Conservation (phyloP, 2,888 invertebrate genomes). For the Cyclophora punctaria region DNA sequence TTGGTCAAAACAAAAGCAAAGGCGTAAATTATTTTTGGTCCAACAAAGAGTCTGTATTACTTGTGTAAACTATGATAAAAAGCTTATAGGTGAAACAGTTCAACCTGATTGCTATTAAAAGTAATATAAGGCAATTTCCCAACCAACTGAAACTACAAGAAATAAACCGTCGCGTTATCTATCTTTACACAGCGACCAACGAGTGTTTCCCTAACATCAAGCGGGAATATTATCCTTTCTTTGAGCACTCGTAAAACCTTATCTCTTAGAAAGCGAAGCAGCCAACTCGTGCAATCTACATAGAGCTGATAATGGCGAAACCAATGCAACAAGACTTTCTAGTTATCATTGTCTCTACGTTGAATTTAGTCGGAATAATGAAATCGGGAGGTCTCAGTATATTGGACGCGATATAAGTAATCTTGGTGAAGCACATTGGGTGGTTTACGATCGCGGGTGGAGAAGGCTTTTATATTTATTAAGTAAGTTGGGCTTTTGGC, state of each 20-base stretch:
- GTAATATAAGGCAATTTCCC: not conserved
- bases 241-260: slow-evolving; percentile 63
- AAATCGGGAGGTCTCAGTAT: slow-evolving; percentile 45
- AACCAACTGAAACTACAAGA: slow-evolving; percentile 6
- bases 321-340: slow-evolving; percentile 37
- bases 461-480: slow-evolving; percentile 76
- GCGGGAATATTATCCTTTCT: slow-evolving; percentile 72
- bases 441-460: slow-evolving; percentile 67
- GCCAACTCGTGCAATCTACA: slow-evolving; percentile 67
- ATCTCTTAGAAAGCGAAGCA: slow-evolving; percentile 68
- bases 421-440: slow-evolving; percentile 69
- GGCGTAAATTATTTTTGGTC: too few relatives aligned
- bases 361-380: slow-evolving; percentile 39
- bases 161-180: slow-evolving; percentile 33
- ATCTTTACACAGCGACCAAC: slow-evolving; percentile 52
- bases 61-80: too few relatives aligned
- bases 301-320: slow-evolving; percentile 69
- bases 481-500: slow-evolving; percentile 75
- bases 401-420: slow-evolving; percentile 63
- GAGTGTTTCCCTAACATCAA: slow-evolving; percentile 57
- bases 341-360: slow-evolving; percentile 28
- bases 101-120: too few relatives aligned
- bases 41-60: too few relatives aligned
- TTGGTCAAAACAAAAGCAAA: too few relatives aligned
- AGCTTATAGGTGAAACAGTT: too few relatives aligned